Conservation (phyloP, 2,888 invertebrate genomes). For the Polia nebulosa region DNA sequence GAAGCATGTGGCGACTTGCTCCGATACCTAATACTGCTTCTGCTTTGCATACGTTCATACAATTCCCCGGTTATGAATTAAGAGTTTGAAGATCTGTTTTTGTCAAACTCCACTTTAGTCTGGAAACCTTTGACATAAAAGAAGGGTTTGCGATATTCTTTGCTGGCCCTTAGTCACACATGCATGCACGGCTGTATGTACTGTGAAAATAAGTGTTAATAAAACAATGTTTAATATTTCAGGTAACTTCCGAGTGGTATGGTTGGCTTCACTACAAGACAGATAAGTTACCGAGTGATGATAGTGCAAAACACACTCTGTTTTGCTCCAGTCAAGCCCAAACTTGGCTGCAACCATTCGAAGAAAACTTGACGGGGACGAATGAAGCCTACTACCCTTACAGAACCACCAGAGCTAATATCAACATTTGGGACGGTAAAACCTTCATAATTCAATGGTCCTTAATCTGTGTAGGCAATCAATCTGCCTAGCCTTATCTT, state of each 20-base stretch:
- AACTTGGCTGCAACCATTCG: conserved; percentile 77
- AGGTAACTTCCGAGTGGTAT: conserved; percentile 96
- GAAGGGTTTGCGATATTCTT: too few species aligned
- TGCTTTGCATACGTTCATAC: too few species aligned
- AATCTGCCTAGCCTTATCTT: neutral
- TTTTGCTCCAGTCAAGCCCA: conserved; percentile 69
- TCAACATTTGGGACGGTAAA: conserved; percentile 81
- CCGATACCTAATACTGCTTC: too few species aligned
- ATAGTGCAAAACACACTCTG: conserved; percentile 77
- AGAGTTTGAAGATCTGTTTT: too few species aligned
- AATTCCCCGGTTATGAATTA: too few species aligned
- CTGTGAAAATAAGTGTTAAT: too few species aligned
- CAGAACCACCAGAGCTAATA: conserved; percentile 71
- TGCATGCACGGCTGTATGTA: too few species aligned
- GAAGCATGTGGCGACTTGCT: too few species aligned
- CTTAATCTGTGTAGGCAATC: too few species aligned
- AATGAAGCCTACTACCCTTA: conserved; percentile 79
- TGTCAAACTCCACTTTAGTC: too few species aligned
- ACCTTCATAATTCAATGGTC: neutral
- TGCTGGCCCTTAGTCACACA: too few species aligned
- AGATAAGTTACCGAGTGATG: conserved; percentile 80
- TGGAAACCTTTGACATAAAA: too few species aligned
- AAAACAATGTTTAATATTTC: neutral
- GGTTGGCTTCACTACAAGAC: conserved; percentile 99
- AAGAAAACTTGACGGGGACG: conserved; percentile 79